Conservation (phyloP, 2,113 vertebrate species). For the Carassius auratus region DNA sequence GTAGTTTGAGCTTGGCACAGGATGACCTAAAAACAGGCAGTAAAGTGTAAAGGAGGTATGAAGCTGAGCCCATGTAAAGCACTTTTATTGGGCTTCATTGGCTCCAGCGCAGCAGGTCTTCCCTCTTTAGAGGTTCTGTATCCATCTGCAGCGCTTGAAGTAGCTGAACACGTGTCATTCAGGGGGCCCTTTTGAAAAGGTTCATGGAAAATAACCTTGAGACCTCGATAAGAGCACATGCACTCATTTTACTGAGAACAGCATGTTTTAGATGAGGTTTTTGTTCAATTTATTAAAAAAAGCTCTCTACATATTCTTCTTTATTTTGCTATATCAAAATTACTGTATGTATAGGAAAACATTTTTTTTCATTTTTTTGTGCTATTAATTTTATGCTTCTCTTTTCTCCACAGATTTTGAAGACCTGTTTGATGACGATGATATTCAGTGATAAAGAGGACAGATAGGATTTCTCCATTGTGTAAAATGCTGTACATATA, state of each 20-base stretch:
- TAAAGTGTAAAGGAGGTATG: constrained; percentile 50
- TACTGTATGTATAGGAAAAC: neutral
- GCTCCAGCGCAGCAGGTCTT: constrained; percentile 60
- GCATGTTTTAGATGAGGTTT: neutral
- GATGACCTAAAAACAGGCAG: constrained; percentile 37
- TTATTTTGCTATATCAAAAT: neutral
- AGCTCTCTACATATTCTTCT: neutral
- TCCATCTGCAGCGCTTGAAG: constrained; percentile 48
- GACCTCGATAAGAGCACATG: too few species aligned
- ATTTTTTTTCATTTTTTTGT: neutral
- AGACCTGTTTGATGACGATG: constrained; percentile 89
- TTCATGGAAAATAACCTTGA: constrained; percentile 16
- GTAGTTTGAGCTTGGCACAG: constrained; percentile 21
- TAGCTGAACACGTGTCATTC: constrained; percentile 55
- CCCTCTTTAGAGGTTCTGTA: constrained; percentile 47
- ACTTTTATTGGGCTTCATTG: constrained; percentile 55
- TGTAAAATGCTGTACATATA: constrained; percentile 26
- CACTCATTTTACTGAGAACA: neutral
- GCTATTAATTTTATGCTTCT: neutral
- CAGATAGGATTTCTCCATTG: neutral
- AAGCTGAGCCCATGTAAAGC: constrained; percentile 48
- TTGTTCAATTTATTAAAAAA: neutral
- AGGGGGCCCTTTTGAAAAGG: neutral
- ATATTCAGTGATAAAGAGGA: constrained; percentile 80
- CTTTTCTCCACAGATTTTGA: constrained; percentile 79